Evolutionary conservation across 2,113 vertebrate species (phyloP).

Genomic region (Otolemur garnettii): DNA sequence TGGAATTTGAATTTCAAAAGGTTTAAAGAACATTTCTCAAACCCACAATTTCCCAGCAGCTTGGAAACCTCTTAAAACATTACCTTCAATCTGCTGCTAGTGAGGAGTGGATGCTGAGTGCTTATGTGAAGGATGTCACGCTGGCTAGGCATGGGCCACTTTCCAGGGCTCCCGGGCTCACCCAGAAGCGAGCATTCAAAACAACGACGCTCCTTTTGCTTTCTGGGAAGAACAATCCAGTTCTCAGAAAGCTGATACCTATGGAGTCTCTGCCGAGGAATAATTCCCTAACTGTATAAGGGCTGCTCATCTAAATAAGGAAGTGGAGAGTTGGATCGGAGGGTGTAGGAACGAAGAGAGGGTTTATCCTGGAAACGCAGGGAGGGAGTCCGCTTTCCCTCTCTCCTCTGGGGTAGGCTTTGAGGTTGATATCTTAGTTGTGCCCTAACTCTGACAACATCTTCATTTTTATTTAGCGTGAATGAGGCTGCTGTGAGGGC

Average conservation of each 20-base stretch:
- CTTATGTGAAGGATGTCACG: not conserved
- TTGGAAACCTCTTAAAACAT: conserved; percentile 79
- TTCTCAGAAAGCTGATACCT: conserved; percentile 67
- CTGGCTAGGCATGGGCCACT: conserved; percentile 3
- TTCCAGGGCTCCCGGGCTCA: conserved; percentile 7
- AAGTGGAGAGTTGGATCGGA: not conserved
- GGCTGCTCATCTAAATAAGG: conserved; percentile 36
- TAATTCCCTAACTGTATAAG: conserved; percentile 11
- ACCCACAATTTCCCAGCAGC: conserved; percentile 81
- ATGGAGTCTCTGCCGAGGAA: conserved; percentile 28
- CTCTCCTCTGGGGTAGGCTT: not conserved
- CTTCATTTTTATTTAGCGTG: conserved; percentile 85
- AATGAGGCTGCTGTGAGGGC: conserved; percentile 77
- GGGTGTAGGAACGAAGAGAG: not conserved
- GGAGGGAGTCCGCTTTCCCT: not conserved
- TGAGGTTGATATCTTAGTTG: conserved; percentile 69
- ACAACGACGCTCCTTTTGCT: conserved; percentile 10
- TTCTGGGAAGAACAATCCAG: conserved; percentile 65
- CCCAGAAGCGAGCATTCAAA: conserved; percentile 59
- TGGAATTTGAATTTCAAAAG: conserved; percentile 81
- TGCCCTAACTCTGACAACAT: conserved; percentile 69
- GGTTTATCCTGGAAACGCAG: not conserved
- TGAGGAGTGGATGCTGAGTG: conserved; percentile 39
- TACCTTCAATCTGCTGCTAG: conserved; percentile 72
- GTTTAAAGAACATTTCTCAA: conserved; percentile 75